These are phyloP conservation scores for Cariama cristata DNA, from an alignment of 2,113 vertebrate genomes.

Conservation along the genomic window DNA sequence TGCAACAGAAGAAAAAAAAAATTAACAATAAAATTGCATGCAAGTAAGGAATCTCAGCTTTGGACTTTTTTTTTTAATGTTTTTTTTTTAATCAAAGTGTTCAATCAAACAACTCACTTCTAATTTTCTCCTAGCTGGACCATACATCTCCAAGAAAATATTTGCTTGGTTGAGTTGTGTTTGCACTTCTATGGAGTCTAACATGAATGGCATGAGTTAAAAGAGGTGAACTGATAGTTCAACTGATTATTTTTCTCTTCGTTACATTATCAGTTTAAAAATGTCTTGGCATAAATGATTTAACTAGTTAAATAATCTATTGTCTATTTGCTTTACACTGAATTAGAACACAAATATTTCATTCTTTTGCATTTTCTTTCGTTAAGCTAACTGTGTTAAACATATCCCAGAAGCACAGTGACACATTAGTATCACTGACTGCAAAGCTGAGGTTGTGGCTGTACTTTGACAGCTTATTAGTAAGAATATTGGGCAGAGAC, in stretches of 20 bases:
- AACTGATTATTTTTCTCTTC: neutral
- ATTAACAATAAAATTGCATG: neutral
- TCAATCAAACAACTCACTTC: neutral
- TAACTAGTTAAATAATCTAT: neutral
- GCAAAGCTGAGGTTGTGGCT: neutral
- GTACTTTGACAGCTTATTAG: neutral
- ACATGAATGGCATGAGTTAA: neutral
- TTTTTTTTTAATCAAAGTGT: neutral
- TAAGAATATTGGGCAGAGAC: neutral
- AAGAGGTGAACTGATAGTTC: neutral
- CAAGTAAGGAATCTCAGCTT: neutral
- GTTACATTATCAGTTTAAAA: neutral
- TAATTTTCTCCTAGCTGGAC: neutral
- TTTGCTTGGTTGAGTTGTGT: neutral
- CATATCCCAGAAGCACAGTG: neutral
- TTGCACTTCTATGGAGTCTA: neutral
- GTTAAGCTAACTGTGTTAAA: slow-evolving; percentile 43
- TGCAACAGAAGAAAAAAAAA: neutral
- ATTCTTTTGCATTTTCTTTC: neutral
- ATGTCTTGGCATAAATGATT: slow-evolving; percentile 13
- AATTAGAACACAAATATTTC: neutral
- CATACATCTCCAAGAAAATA: neutral
- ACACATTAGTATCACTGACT: neutral
- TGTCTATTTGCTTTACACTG: neutral
- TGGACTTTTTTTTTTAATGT: neutral